Evolutionary conservation across 2,113 vertebrate species (phyloP), one percentile per base, ranked within the genome.

Genomic region (Thinocorus orbignyianus): DNA sequence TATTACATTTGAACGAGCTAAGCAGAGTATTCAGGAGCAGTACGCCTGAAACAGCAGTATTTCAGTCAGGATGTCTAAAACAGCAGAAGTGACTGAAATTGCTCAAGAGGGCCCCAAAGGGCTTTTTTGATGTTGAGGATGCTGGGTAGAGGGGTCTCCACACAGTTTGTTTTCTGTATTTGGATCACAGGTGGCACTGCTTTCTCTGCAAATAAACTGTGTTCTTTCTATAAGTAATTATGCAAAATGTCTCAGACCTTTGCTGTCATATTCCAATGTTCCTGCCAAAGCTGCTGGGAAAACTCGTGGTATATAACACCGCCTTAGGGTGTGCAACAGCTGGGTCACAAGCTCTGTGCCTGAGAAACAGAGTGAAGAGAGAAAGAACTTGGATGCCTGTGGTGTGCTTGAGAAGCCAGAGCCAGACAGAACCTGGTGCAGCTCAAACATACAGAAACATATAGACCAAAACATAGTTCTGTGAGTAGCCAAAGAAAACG

Each of bases 221-320:
- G 23, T 70, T 25, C 44, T 80, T 90, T 92, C 68, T 83, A 0
- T 30, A 62, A 70, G 51, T 58, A 54, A 48, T 44, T 90, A 77
- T 78, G n/a, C 25, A 58, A 52, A 81, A 66, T 2, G 1, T 54
- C 37, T 88, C 48, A 69, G 62, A 69, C 10, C 22, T 77, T 62
- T 64, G 28, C 42, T 88, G 3, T 81, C 39, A 46, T 77, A 41
- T 57, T 88, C 37, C 41, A 20, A 15, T 86, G 37, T 24, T 80
- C 37, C 83, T 86, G 26, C 37, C 68, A 70, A 77, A 94, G 31
- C 60, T 86, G 11, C 23, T 88, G 51, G 51, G 16, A 88, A 39
- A 61, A 39, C 35, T 66, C 1, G 0, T 33, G 33, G 17, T 90
- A 2, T 37, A 0, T 46, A 68, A 31, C 46, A 14, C 12, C 77